Evolutionary conservation across 1,140 invertebrate genomes (phyloP), one percentile per base, ranked within the genome.

Genomic region (Amphibalanus amphitrite): DNA sequence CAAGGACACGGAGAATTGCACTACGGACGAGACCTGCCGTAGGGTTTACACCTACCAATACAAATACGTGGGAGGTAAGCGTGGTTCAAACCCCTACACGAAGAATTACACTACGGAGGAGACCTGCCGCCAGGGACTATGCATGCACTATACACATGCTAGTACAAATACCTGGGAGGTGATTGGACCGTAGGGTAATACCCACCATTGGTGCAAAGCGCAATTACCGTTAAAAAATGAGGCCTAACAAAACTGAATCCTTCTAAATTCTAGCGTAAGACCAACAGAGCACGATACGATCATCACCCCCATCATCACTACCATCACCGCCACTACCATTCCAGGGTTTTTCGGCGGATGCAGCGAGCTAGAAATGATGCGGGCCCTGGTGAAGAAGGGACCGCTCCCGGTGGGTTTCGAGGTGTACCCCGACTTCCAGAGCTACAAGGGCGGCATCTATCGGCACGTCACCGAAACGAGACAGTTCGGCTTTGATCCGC

Each of bases 351-450:
- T 77, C 70, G 78, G 78, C 20, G 78, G 79, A 13, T 84, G 83
- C 76, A 85, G 84, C 76, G 84, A 85, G 76, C 79, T 80, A 33
- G 67, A 80, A 25, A 84, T 85, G 84, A 80, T 77, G 73, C 70
- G 81, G 28, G 79, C 80, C 38, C 72, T 85, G 30, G 80, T 83
- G 8, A 76, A 82, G 25, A 81, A 82, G 72, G 84, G 85, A 25
- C 85, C 85, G 10, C 74, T 86, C 8, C 79, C 83, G 6, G 81
- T 85, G 0, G 79, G 80, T 4, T 84, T 85, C 76, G 78, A 82
- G 74, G 83, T 85, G 76, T 81, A 80, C 70, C 69, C 71, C 17
- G 81, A 82, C 74, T 85, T 85, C 72, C 40, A 77, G 69, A 67
- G 74, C 67, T 84, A 84, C 74, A 76, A 77, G 47, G 74, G 79